Evolutionary conservation across 2,888 invertebrate species (phyloP).

Genomic region (Leptothorax acervorum): DNA sequence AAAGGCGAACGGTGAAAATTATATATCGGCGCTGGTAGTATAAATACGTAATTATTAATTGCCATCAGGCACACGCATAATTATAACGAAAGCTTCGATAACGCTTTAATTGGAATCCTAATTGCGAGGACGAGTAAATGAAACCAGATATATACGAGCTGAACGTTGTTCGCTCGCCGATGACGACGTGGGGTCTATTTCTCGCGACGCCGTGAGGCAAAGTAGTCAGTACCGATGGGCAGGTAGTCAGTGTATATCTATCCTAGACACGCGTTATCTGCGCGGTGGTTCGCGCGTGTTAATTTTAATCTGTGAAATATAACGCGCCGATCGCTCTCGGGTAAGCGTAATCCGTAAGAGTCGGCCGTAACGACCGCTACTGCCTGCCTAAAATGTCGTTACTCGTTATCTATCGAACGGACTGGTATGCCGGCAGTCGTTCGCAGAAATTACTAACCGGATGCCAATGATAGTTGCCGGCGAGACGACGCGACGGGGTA

Average conservation of each 20-base stretch:
- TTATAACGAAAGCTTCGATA: slow-evolving; percentile 70
- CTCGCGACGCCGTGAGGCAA: slow-evolving; percentile 64
- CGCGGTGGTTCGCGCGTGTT: slow-evolving; percentile 39
- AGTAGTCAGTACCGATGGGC: slow-evolving; percentile 54
- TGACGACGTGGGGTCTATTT: slow-evolving; percentile 61
- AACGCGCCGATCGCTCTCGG: slow-evolving; percentile 53
- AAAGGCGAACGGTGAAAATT: slow-evolving; percentile 45
- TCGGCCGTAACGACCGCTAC: slow-evolving; percentile 42
- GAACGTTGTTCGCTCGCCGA: slow-evolving; percentile 46
- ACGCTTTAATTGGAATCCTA: slow-evolving; percentile 72
- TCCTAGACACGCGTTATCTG: slow-evolving; percentile 59
- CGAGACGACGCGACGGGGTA: slow-evolving; percentile 25
- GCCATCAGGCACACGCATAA: slow-evolving; percentile 55
- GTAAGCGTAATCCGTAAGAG: slow-evolving; percentile 35
- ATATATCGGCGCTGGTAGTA: slow-evolving; percentile 26
- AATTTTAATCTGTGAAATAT: slow-evolving; percentile 67
- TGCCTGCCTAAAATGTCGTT: slow-evolving; percentile 58
- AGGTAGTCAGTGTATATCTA: slow-evolving; percentile 44
- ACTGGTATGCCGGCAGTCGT: slow-evolving; percentile 52
- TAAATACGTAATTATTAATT: slow-evolving; percentile 69
- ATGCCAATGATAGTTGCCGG: slow-evolving; percentile 55
- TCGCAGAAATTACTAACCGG: slow-evolving; percentile 57
- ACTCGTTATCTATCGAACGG: slow-evolving; percentile 51
- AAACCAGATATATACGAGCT: slow-evolving; percentile 58
- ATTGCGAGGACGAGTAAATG: slow-evolving; percentile 71